Conservation (phyloP, 2,797 vertebrate genomes). For the Otolemur crassicaudatus region DNA sequence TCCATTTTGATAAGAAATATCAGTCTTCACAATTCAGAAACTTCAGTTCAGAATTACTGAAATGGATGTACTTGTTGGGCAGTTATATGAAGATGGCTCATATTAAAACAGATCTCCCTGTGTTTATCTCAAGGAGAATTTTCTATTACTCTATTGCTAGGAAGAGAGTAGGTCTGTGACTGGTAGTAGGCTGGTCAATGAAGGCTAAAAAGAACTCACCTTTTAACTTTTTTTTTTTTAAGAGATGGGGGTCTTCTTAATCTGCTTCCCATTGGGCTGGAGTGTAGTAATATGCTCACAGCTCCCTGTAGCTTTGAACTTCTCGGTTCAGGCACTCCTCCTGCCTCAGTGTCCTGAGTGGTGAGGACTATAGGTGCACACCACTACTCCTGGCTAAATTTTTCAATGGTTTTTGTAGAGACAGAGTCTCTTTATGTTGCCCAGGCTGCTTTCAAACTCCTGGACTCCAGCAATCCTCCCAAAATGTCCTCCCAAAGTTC, state of each 20-base stretch:
- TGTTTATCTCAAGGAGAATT: constrained; percentile 53
- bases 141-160: background rate
- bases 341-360: background rate
- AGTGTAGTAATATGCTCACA: background rate
- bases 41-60: constrained; percentile 76
- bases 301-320: background rate
- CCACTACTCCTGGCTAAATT: background rate
- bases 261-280: background rate
- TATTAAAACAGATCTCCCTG: constrained; percentile 49
- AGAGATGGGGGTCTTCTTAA: background rate
- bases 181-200: constrained; percentile 63
- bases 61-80: constrained; percentile 62
- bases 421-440: background rate
- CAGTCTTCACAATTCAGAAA: constrained; percentile 72
- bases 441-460: background rate
- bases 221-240: background rate
- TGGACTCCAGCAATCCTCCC: background rate
- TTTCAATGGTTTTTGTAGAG: background rate
- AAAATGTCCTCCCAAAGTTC: background rate
- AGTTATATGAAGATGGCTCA: constrained; percentile 72
- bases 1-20: constrained; percentile 71
- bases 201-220: constrained; percentile 40
- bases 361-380: background rate
- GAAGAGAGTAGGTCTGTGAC: constrained; percentile 8
- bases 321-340: background rate